Evolutionary conservation across 2,113 vertebrate species (phyloP).

Genomic region (Bungarus multicinctus): DNA sequence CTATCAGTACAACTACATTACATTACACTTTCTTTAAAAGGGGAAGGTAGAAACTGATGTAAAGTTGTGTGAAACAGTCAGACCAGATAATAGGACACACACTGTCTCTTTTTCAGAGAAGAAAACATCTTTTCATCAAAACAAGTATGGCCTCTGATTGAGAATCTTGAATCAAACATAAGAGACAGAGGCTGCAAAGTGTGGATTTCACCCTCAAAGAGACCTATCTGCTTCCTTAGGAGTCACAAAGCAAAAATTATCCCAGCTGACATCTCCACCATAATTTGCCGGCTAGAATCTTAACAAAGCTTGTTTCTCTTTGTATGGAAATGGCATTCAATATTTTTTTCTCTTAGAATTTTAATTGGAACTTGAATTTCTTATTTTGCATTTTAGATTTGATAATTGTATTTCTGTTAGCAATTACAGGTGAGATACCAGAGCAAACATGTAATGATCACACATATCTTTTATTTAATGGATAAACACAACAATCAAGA

Average conservation of each 20-base stretch:
- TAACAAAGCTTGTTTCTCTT: background rate
- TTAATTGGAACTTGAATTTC: background rate
- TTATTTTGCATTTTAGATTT: slow-evolving; percentile 9
- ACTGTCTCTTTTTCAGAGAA: background rate
- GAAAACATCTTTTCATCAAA: background rate
- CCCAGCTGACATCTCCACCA: background rate
- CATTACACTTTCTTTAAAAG: background rate
- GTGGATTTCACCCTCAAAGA: background rate
- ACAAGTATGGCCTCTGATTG: background rate
- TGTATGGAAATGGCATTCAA: background rate
- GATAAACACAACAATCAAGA: slow-evolving; percentile 27
- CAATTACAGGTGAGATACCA: slow-evolving; percentile 28
- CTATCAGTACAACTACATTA: background rate
- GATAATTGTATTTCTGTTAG: slow-evolving; percentile 27
- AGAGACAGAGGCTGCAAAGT: background rate
- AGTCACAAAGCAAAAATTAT: background rate
- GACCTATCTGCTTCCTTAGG: background rate
- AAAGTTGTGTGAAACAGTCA: background rate
- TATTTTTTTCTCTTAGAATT: background rate
- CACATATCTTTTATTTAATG: slow-evolving; percentile 21
- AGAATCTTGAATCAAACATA: background rate
- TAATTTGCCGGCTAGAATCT: background rate
- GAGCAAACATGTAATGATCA: slow-evolving; percentile 29
- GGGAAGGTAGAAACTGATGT: background rate
- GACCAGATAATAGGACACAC: background rate